These are phyloP conservation scores for Pogonocichla stellata DNA, from an alignment of 2,113 vertebrate species.

Conservation along the genomic window DNA sequence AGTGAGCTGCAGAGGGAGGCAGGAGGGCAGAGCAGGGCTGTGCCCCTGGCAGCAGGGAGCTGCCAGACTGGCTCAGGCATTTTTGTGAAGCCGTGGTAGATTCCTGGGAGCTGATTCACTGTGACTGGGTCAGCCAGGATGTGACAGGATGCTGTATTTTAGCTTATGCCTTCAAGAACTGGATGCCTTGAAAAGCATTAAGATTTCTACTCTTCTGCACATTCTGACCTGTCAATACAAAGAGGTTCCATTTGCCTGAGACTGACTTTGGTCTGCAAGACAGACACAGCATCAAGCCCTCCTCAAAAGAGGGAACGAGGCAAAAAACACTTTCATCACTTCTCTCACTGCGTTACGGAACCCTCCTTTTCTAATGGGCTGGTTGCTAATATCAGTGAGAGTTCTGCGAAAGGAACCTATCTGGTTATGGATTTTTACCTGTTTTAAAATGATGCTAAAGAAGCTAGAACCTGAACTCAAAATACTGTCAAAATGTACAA, in stretches of 20 bases:
- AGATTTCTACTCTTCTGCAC: neutral
- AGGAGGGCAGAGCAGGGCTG: neutral
- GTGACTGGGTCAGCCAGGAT: neutral
- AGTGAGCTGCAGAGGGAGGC: rapidly evolving
- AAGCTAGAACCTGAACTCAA: neutral
- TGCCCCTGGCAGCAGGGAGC: neutral
- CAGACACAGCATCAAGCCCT: neutral
- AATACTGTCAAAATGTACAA: neutral
- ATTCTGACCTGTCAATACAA: neutral
- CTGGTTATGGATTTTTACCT: neutral
- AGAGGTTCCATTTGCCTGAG: neutral
- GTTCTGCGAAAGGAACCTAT: neutral
- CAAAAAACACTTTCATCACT: neutral
- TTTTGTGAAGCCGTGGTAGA: neutral
- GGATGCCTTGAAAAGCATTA: neutral
- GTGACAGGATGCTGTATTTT: neutral
- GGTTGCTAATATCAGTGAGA: neutral
- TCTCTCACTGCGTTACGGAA: neutral
- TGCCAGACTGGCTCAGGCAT: neutral
- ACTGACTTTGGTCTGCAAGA: neutral
- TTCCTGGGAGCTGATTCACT: neutral
- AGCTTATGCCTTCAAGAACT: neutral
- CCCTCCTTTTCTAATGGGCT: neutral
- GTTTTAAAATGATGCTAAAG: neutral
- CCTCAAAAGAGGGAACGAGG: neutral